Base-by-base conservation (phyloP, 1,140 invertebrate species). In the Polypedilum pembai region DNA sequence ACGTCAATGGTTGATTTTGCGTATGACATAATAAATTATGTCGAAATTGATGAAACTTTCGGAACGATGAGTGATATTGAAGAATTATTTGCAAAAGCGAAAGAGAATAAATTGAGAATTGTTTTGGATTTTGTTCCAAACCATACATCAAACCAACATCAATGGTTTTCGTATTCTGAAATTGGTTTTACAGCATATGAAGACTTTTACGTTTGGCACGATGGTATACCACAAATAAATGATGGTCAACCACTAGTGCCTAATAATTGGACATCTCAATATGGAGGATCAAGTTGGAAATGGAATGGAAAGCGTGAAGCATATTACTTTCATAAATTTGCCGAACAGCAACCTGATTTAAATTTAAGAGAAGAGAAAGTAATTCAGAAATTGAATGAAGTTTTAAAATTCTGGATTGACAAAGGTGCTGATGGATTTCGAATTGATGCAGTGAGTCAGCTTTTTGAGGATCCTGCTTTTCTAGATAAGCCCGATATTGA, bases 361-460 rank as follows among this genome's bases (percentile, higher is more conserved):
- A 41, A 17, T 21, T 15, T 75, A 69, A 10, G 17, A 56, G 41
- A 45, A 17, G 20, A 41, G 41, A 10, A 15, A n/a, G 21, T 63
- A 17, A 10, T 24, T 4, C 45, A 56, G 3, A 56, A 56, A 72
- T 78, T 80, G n/a, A 74, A 92, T 89, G 83, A 89, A 17, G 84
- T 91, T 4, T 80, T 93, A 1, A 81, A 83, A 41, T 93, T 89
- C 82, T 94, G 92, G 92, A 77, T 94, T 66, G 82, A 85, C 1
- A 86, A 86, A 78, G 92, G 91, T 73, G 88, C 93, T 0, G 86
- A 89, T 77, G 92, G 92, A 2, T 93, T 94, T 82, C 84, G 91
- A 73, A 83, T 93, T 12, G 88, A 92, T 77, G 88, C 89, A 1
- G 81, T 91, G 12, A 86, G 86, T 15, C 80, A 83, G 78, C 76